A percentile compares a stretch with the other conserved stretches of the same genome.
Evolutionary conservation across 2,113 vertebrate genomes (phyloP).

Genomic region (Caranx melampygus): DNA sequence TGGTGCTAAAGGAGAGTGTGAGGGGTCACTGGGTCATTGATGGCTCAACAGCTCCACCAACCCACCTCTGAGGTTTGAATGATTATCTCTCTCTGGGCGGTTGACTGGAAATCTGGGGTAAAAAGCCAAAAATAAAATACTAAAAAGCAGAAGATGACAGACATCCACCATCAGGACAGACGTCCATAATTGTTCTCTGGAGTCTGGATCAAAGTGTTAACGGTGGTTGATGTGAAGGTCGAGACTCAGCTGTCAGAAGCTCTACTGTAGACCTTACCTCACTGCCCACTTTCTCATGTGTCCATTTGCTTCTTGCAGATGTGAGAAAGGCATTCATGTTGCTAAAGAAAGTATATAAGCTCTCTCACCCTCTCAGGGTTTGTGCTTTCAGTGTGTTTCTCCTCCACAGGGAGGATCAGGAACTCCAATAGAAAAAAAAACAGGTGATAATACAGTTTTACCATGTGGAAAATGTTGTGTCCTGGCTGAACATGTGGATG

Average conservation of each 20-base stretch:
- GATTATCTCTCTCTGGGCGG: too few species aligned
- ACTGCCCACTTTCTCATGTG: not conserved
- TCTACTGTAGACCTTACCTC: constrained; percentile 17
- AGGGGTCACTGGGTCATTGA: too few species aligned
- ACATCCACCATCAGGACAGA: not conserved
- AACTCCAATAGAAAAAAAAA: not conserved
- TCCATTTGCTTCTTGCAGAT: constrained; percentile 11
- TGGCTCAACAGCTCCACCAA: too few species aligned
- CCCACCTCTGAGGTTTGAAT: too few species aligned
- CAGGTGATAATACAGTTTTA: not conserved
- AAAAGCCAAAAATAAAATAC: too few species aligned
- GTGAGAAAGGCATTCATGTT: not conserved
- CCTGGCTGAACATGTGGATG: constrained; percentile 52
- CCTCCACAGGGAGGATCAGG: constrained; percentile 16
- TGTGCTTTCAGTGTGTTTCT: constrained; percentile 8
- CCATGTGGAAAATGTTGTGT: constrained; percentile 30
- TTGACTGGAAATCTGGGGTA: too few species aligned
- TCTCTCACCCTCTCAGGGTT: constrained; percentile 15
- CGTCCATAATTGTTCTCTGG: not conserved
- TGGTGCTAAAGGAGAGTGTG: too few species aligned
- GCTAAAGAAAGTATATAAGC: constrained; percentile 15
- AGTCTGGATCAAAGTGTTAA: not conserved
- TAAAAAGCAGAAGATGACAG: too few species aligned
- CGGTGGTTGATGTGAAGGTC: not conserved
- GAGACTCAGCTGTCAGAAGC: not conserved